phyloP scores from a whole-genome alignment of 2,797 vertebrate species.

The Scyliorhinus canicula region DNA sequence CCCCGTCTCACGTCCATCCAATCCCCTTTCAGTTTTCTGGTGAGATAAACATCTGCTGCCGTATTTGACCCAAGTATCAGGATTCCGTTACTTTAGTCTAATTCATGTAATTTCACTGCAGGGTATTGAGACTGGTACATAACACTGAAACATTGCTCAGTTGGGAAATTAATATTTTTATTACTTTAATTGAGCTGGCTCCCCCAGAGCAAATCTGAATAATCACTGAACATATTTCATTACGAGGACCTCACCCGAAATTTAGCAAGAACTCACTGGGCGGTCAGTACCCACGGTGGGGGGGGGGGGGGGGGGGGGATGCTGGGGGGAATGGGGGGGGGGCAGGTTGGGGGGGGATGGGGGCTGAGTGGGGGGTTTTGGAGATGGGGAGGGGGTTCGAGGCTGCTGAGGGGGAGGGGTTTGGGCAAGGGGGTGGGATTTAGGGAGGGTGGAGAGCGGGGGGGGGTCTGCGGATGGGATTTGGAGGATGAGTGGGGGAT shows the following conservation, averaged over 20 bases:
- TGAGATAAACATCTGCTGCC: not conserved
- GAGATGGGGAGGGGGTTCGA: too few species aligned
- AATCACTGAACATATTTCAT: not conserved
- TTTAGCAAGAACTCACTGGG: not conserved
- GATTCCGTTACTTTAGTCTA: too few species aligned
- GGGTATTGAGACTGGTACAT: not conserved
- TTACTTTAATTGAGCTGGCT: not conserved
- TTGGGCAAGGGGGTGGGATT: too few species aligned
- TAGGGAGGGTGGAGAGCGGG: too few species aligned
- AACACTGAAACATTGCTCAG: not conserved
- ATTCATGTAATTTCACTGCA: not conserved
- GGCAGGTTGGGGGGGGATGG: too few species aligned
- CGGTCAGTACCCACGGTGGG: not conserved
- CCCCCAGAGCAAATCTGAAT: not conserved
- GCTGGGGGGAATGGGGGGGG: too few species aligned
- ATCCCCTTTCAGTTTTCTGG: not conserved
- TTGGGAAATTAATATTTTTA: not conserved
- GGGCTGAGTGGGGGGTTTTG: too few species aligned
- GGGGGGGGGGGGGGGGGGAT: too few species aligned
- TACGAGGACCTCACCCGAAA: not conserved
- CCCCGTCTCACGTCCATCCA: not conserved
- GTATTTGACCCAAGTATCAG: not conserved
- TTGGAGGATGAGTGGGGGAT: too few species aligned
- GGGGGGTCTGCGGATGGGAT: too few species aligned
- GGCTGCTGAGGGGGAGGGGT: too few species aligned